A percentile compares a stretch with the other conserved stretches of the same genome.
Conservation (phyloP, 2,113 vertebrate species). For the Pyxicephalus adspersus region DNA sequence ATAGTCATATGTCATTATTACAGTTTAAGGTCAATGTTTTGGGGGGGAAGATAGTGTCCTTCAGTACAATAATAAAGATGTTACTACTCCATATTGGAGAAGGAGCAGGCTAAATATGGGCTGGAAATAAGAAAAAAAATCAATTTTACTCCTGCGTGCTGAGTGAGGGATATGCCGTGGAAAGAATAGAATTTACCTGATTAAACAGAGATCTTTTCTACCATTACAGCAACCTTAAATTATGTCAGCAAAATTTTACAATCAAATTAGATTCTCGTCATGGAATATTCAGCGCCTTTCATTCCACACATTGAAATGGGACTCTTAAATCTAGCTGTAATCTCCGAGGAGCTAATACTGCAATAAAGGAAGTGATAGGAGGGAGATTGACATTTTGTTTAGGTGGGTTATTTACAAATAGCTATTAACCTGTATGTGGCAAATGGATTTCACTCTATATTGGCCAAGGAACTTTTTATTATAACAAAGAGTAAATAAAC, state of each 20-base stretch:
- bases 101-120: background rate
- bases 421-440: background rate
- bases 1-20: too few relatives aligned
- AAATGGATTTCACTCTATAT: background rate
- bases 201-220: background rate
- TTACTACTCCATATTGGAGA: too few relatives aligned
- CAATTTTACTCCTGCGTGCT: background rate
- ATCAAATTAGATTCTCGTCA: conserved; percentile 35
- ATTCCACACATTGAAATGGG: conserved; percentile 14
- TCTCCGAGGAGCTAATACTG: conserved; percentile 4
- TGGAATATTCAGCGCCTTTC: background rate
- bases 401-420: too few relatives aligned
- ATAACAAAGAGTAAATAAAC: too few relatives aligned
- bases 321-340: conserved; percentile 20
- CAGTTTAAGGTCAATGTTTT: too few relatives aligned
- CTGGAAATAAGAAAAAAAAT: conserved; percentile 28
- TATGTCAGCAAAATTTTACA: conserved; percentile 37
- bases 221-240: conserved; percentile 23
- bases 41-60: too few relatives aligned
- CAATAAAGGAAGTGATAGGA: background rate
- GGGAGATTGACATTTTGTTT: background rate
- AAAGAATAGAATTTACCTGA: conserved; percentile 10
- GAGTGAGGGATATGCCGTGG: background rate
- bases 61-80: too few relatives aligned
- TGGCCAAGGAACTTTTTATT: background rate